Evolutionary conservation across 1,140 invertebrate species (phyloP), one percentile per base, ranked within the genome.

Genomic region (Megalonaias nervosa): DNA sequence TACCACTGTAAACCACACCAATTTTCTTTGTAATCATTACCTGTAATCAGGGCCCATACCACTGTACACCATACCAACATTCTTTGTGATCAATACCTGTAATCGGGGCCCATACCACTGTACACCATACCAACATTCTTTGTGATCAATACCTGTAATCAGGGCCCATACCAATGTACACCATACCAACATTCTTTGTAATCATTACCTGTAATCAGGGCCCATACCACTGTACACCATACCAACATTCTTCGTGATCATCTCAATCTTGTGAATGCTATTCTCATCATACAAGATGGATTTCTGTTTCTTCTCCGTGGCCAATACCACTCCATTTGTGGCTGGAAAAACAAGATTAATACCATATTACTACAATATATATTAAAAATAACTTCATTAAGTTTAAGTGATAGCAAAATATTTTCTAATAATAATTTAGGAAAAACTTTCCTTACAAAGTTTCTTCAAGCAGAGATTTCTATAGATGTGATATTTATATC

Each of bases 261-360:
- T 95, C 91, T 99, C 98, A 55, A 99, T 97, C 92, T 99, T 99
- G 86, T 96, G 94, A 14, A 98, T 96, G 89, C 96, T 97, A 86
- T 98, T 96, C 87, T 99, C 97, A 92, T 99, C 98, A 87, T 97
- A 98, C 19, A 99, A 91, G 82, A 98, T 95, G 21, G 97, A 99
- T 88, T 99, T 99, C 90, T 98, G 96, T 90, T 99, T 99, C 89
- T 99, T 99, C 91, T 99, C 99, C 59, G 98, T 99, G 11, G 98
- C 99, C 79, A 99, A 94, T 38, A 99, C 99, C 38, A 99, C 96
- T 38, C 92, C 92, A 90, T 93, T 92, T 65, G 89, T 86, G 26
- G 92, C 92, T 91, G 73, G 16, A 84, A 80, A 71, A 71, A 75
- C 57, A 38, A 67, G 55, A 55, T 56, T 26, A 72, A 72, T 16